Conservation (phyloP, 2,113 vertebrate genomes). For the Dipodomys ordii region DNA sequence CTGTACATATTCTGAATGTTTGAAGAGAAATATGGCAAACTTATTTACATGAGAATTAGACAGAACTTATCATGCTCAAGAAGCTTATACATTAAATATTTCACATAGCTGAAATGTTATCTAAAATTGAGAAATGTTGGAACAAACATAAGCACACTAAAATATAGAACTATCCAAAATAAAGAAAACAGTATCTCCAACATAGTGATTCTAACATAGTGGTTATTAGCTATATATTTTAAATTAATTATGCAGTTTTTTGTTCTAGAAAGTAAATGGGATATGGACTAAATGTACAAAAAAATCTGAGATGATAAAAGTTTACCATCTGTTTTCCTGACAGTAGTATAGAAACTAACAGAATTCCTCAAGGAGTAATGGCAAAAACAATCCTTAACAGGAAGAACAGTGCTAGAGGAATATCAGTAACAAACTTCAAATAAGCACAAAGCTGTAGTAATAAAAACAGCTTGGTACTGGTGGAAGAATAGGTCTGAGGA, state of each 20-base stretch:
- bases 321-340: not conserved
- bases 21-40: not conserved
- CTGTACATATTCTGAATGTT: slow-evolving; percentile 28
- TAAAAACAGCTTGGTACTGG: too few species aligned
- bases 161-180: not conserved
- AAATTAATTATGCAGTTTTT: not conserved
- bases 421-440: too few species aligned
- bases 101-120: not conserved
- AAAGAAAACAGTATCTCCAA: too few species aligned
- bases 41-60: not conserved
- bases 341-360: not conserved
- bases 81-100: not conserved
- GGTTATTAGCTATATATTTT: not conserved
- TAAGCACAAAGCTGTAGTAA: too few species aligned
- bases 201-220: not conserved
- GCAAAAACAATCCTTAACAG: too few species aligned
- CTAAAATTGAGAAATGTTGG: not conserved
- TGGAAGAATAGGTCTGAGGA: too few species aligned
- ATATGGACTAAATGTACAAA: not conserved
- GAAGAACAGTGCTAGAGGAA: too few species aligned
- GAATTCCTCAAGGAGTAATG: not conserved
- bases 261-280: not conserved
- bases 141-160: not conserved
- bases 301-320: not conserved
- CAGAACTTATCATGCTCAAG: not conserved